Percentiles rank a stretch among this genome's conserved stretches.
These are phyloP conservation scores for Sesia apiformis DNA, from an alignment of 2,888 invertebrate species.

Conservation along the genomic window DNA sequence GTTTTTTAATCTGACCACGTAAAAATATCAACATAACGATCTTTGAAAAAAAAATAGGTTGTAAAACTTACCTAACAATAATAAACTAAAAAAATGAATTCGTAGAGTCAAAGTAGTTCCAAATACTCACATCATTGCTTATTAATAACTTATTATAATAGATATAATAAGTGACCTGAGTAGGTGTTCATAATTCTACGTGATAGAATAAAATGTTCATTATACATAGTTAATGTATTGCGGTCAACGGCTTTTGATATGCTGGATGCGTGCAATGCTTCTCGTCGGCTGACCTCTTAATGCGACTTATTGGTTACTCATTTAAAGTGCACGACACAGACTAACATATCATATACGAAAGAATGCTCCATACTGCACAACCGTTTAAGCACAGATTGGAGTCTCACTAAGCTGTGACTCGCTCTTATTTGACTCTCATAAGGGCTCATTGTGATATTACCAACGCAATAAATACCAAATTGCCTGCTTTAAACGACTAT, in stretches of 20 bases:
- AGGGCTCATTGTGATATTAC: constrained; percentile 20
- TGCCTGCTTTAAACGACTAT: background rate
- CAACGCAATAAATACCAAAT: constrained; percentile 24
- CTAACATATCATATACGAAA: constrained; percentile 15
- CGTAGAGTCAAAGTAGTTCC: too few species aligned
- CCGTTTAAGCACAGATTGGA: background rate
- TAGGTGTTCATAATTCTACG: background rate
- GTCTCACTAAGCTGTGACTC: background rate
- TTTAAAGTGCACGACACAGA: constrained; percentile 50
- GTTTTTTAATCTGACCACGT: too few species aligned
- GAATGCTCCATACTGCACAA: background rate
- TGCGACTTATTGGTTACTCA: constrained; percentile 68
- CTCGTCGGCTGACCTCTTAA: constrained; percentile 68
- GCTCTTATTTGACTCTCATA: background rate
- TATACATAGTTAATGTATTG: constrained; percentile 45
- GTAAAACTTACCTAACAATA: too few species aligned
- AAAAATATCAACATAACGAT: too few species aligned
- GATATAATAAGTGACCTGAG: too few species aligned
- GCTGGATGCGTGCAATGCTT: constrained; percentile 50
- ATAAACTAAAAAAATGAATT: too few species aligned
- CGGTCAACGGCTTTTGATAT: constrained; percentile 61
- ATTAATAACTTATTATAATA: too few species aligned
- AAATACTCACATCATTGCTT: too few species aligned
- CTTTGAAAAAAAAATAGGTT: too few species aligned
- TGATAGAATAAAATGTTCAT: constrained; percentile 9